A percentile compares a stretch with the other conserved stretches of the same genome.
Evolutionary conservation across 1,140 invertebrate genomes (phyloP).

Genomic region (Bursaphelenchus mucronatus): DNA sequence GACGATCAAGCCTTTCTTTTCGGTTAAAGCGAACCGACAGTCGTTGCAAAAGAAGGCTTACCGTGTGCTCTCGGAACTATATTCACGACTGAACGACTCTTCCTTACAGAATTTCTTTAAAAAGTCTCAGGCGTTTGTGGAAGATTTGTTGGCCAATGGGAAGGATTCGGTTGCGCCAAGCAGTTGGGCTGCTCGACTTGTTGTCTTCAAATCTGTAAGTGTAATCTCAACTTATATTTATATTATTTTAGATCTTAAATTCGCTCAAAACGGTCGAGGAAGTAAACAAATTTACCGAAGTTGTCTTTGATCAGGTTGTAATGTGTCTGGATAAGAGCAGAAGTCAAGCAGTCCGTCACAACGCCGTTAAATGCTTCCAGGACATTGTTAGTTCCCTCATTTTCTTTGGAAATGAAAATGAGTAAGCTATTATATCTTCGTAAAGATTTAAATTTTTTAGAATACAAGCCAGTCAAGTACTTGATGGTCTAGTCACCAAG

Average conservation of each 20-base stretch:
- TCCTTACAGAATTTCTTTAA: background rate
- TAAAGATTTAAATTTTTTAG: slow-evolving; percentile 9
- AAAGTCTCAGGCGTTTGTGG: background rate
- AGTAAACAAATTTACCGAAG: slow-evolving; percentile 20
- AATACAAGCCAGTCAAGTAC: slow-evolving; percentile 9
- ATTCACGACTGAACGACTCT: background rate
- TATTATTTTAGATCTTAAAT: slow-evolving; percentile 8
- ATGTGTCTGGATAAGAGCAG: slow-evolving; percentile 23
- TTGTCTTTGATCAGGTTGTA: slow-evolving; percentile 23
- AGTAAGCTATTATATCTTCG: slow-evolving; percentile 13
- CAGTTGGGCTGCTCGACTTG: slow-evolving; percentile 15
- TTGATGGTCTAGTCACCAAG: background rate
- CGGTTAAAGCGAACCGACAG: background rate
- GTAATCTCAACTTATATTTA: background rate
- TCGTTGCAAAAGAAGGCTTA: slow-evolving; percentile 21
- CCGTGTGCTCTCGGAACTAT: slow-evolving; percentile 9
- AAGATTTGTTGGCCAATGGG: background rate
- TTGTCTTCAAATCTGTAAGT: slow-evolving; percentile 4
- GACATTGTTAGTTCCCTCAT: background rate
- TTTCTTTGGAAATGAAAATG: slow-evolving; percentile 4
- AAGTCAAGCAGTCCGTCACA: slow-evolving; percentile 18
- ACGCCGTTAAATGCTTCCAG: slow-evolving; percentile 21
- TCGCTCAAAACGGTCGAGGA: slow-evolving; percentile 2
- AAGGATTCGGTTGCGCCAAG: background rate
- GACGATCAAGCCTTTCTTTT: background rate